Evolutionary conservation across 2,113 vertebrate species (phyloP), one percentile per base, ranked within the genome.

Genomic region (Ammodytes marinus): DNA sequence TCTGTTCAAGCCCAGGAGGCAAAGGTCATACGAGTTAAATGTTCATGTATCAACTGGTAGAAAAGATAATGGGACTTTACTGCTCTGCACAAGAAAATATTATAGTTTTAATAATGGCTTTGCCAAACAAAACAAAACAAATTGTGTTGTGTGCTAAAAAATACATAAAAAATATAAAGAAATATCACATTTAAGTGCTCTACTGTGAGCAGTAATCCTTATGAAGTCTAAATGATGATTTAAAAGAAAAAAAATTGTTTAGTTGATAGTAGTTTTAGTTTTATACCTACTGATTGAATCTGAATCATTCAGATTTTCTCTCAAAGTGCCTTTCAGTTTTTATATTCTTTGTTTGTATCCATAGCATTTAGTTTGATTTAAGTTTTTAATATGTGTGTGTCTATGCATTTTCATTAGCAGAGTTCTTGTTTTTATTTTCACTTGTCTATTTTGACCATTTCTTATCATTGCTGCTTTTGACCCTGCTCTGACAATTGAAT

Each of bases 31-130:
- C 5, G 7, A 1, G 19, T 43, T 77, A 60, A 49, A 64, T 64
- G 63, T 66, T 74, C 53, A 57, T 19, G 76, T 68, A 72, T 72
- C 13, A 19, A 17, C 58, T 27, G 11, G 35, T 14, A 37, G n/a
- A 42, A 40, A 27, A 68, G 49, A 55, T 35, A 35, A 45, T 42
- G 2, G 2, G 17, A 65, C 42, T 27, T 39, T 17, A 3, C 6
- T 50, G 52, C 43, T 12, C 35, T 54, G 60, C 61, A 37, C 40
- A 7, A 5, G 6, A 1, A 14, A 3, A 43, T 35, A 10, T 2
- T 39, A 0, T 17, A 15, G 8, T 35, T 72, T 10, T 15, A 40
- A 52, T 27, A 11, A n/a, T 27, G 3, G 17, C 14, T 17, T 6
- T 27, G 12, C 27, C 27, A 55, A 47, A 47, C 8, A 1, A 40